These are phyloP conservation scores for Actinemys pallida DNA, from an alignment of 2,113 vertebrate species.

Conservation along the genomic window DNA sequence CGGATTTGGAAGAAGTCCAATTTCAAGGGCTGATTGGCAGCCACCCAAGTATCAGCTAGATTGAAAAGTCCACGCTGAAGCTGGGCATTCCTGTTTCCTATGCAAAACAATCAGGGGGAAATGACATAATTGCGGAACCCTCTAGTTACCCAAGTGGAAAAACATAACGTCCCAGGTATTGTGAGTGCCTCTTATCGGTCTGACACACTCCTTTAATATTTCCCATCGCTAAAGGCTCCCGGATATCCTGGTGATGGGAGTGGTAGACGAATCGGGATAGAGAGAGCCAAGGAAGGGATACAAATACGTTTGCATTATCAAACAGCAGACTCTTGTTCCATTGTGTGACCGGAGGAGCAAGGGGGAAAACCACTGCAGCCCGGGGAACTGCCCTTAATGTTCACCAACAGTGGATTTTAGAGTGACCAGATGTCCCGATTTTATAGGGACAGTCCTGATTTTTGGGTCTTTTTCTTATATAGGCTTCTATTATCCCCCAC, in stretches of 20 bases:
- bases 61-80: background rate
- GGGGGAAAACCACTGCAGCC: background rate
- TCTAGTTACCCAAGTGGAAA: background rate
- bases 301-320: background rate
- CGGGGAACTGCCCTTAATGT: background rate
- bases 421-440: no score
- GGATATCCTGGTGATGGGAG: background rate
- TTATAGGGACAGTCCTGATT: no score
- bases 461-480: no score
- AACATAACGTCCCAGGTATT: background rate
- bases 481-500: no score
- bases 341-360: background rate
- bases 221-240: background rate
- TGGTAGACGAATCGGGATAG: background rate
- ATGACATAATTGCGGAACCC: conserved; percentile 40
- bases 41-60: background rate
- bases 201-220: background rate
- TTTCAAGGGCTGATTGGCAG: background rate
- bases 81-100: conserved; percentile 18
- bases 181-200: conserved; percentile 3
- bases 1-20: background rate
- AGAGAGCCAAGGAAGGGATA: rapidly evolving
- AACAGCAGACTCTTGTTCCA: background rate
- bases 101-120: conserved; percentile 18
- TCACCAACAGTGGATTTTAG: background rate